These are phyloP conservation scores for Plestiodon gilberti DNA, from an alignment of 2,113 vertebrate species.

Conservation along the genomic window DNA sequence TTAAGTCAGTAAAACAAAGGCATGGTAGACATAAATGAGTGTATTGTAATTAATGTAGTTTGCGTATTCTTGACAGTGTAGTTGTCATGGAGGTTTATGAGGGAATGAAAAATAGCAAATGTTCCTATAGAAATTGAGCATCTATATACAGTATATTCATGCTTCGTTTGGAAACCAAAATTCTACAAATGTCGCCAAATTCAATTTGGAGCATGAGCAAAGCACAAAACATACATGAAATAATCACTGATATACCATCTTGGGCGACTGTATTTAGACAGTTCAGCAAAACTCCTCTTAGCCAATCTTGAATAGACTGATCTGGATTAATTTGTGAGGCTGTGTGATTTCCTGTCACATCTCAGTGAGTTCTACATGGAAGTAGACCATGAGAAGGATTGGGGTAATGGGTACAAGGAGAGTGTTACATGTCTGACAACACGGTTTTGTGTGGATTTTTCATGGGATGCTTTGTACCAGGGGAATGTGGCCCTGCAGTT, in stretches of 20 bases:
- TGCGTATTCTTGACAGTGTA: constrained; percentile 40
- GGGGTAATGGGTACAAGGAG: not conserved
- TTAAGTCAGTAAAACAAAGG: constrained; percentile 58
- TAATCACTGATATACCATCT: not conserved
- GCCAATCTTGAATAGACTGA: not conserved
- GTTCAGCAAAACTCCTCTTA: not conserved
- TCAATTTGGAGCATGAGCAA: constrained; percentile 11
- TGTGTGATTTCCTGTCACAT: not conserved
- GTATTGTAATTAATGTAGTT: constrained; percentile 71
- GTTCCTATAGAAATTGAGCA: not conserved
- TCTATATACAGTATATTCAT: not conserved
- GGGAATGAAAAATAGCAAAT: not conserved
- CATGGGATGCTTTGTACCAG: too few species aligned
- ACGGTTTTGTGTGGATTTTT: not conserved
- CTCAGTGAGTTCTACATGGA: not conserved
- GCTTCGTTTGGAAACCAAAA: constrained; percentile 7
- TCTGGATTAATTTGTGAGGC: not conserved
- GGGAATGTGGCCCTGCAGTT: too few species aligned
- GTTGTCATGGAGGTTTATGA: not conserved
- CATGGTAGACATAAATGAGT: constrained; percentile 54
- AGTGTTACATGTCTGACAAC: not conserved
- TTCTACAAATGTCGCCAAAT: accelerated
- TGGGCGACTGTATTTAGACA: not conserved
- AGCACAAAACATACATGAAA: not conserved
- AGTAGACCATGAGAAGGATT: too few species aligned